Percentiles rank a stretch among this genome's conserved stretches.
Conservation (phyloP, 2,113 vertebrate genomes). For the Dolichotis patagonum region DNA sequence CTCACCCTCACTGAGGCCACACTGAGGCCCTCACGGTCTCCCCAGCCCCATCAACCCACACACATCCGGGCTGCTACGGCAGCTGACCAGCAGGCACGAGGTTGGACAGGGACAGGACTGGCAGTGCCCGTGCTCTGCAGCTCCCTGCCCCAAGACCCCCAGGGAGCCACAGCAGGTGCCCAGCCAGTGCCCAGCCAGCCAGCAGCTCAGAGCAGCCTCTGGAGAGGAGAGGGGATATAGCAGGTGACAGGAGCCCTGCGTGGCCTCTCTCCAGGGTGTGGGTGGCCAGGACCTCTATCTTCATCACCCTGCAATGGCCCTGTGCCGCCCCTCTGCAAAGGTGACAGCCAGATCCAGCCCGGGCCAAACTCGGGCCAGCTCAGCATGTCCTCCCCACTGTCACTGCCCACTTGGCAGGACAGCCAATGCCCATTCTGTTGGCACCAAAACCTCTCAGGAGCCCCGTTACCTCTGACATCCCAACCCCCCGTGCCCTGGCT, state of each 20-base stretch:
- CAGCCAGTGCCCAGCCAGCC: rapidly evolving
- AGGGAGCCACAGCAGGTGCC: background rate
- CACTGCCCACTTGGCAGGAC: background rate
- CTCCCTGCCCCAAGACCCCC: background rate
- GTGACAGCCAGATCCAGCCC: rapidly evolving
- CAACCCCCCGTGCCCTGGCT: background rate
- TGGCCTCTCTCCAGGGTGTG: background rate
- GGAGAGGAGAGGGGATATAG: rapidly evolving
- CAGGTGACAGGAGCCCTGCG: rapidly evolving
- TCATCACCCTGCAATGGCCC: rapidly evolving
- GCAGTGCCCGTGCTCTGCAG: rapidly evolving
- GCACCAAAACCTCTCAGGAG: background rate
- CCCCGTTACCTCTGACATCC: background rate
- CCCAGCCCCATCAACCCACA: rapidly evolving
- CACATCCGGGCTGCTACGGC: rapidly evolving
- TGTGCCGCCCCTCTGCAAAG: background rate
- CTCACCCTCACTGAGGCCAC: rapidly evolving
- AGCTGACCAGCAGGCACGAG: rapidly evolving
- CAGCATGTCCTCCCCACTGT: rapidly evolving
- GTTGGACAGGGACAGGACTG: too few relatives aligned
- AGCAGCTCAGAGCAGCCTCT: background rate
- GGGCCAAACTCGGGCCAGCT: background rate
- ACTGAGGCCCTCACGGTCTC: background rate
- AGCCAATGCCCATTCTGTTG: background rate
- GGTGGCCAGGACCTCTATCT: background rate